Conservation (phyloP, 2,888 invertebrate genomes). For the Zonitis immaculata region DNA sequence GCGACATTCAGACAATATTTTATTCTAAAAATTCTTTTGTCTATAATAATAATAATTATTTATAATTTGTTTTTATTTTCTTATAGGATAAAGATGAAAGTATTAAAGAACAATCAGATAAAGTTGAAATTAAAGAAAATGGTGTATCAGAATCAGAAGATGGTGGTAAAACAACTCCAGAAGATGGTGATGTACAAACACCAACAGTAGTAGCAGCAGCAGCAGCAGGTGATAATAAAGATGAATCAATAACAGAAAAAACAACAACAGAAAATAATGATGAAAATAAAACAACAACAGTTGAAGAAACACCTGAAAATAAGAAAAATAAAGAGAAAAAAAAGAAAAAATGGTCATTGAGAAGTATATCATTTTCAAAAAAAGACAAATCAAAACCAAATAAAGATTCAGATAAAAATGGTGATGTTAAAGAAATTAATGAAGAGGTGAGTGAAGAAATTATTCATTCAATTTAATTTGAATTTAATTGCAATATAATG, state of each 20-base stretch:
- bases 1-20: neutral
- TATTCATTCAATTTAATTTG: constrained; percentile 21
- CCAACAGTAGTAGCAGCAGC: constrained; percentile 32
- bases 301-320: constrained; percentile 34
- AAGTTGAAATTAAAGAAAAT: constrained; percentile 42
- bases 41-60: neutral
- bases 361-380: constrained; percentile 81
- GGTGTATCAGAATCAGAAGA: constrained; percentile 42
- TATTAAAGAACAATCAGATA: constrained; percentile 35
- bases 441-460: constrained; percentile 69
- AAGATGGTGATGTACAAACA: constrained; percentile 26
- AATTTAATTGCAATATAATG: constrained; percentile 1
- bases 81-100: constrained; percentile 45
- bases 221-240: constrained; percentile 15
- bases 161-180: constrained; percentile 39
- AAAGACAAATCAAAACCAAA: constrained; percentile 83
- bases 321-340: constrained; percentile 48
- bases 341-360: constrained; percentile 88
- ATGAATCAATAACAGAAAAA: constrained; percentile 14
- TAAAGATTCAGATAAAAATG: constrained; percentile 59
- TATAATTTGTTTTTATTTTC: constrained; percentile 23
- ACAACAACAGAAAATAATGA: constrained; percentile 39
- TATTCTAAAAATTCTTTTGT: constrained; percentile 1
- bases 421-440: constrained; percentile 56
- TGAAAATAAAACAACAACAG: constrained; percentile 47